A percentile compares a stretch with the other conserved stretches of the same genome.
Conservation (phyloP, 1,140 invertebrate species). For the Bombus terrestris region DNA sequence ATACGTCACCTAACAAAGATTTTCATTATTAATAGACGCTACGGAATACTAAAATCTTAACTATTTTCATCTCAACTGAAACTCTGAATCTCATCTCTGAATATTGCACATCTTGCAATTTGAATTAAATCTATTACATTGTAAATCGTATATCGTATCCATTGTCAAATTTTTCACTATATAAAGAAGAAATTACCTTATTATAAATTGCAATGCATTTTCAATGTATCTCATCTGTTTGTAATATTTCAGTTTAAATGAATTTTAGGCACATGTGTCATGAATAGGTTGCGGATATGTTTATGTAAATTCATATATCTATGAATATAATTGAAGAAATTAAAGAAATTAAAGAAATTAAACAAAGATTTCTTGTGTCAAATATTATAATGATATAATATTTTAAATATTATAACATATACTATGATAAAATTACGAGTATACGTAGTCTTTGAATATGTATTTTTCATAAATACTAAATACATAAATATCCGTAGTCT, state of each 20-base stretch:
- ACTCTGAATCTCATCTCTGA: background rate
- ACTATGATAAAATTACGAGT: no score
- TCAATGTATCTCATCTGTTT: background rate
- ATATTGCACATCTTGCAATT: background rate
- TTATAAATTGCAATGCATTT: background rate
- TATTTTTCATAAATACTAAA: background rate
- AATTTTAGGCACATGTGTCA: background rate
- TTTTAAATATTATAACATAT: no score
- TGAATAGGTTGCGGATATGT: no score
- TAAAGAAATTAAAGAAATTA: no score
- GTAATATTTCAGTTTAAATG: background rate
- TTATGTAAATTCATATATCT: no score
- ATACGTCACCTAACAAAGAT: background rate
- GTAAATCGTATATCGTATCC: background rate
- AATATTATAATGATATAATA: no score
- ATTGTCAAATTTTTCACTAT: background rate
- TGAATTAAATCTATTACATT: background rate
- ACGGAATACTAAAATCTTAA: background rate
- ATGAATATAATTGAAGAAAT: no score
- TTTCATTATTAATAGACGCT: background rate
- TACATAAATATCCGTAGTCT: background rate
- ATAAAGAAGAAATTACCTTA: background rate
- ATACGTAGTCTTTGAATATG: no score
- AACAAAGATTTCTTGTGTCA: no score
- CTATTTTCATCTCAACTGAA: background rate